phyloP scores from a whole-genome alignment of 1,140 invertebrate genomes.

The Mylabris phalerata region DNA sequence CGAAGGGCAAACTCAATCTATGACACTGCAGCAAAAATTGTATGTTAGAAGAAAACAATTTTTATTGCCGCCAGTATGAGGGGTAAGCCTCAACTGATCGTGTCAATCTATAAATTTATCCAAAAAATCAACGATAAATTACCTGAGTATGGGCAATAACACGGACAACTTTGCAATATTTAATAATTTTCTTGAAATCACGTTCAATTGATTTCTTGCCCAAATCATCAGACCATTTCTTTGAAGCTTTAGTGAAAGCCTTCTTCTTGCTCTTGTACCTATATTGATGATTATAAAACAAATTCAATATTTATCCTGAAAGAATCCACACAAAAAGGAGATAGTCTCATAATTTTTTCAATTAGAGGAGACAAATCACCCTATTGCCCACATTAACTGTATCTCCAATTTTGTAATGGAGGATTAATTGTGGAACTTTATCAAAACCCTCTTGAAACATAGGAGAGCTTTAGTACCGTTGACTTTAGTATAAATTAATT shows the following conservation, averaged over 20 bases:
- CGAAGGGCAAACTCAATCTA: conserved; percentile 50
- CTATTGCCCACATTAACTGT: too few species aligned
- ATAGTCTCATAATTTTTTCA: conserved; percentile 46
- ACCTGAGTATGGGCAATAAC: conserved; percentile 98
- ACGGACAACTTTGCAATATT: conserved; percentile 95
- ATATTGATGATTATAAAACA: conserved; percentile 15
- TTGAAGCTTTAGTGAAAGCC: conserved; percentile 97
- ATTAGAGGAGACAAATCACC: conserved; percentile 55
- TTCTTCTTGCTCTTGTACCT: conserved; percentile 99
- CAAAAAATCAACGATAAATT: conserved; percentile 28
- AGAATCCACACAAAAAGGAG: background rate
- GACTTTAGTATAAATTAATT: background rate
- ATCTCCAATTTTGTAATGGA: conserved; percentile 11
- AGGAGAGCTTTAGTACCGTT: conserved; percentile 50
- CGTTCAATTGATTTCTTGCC: conserved; percentile 96
- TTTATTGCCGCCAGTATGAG: conserved; percentile 38
- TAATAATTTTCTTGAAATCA: conserved; percentile 94
- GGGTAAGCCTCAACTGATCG: conserved; percentile 41
- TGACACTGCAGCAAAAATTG: conserved; percentile 48
- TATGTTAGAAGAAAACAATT: conserved; percentile 29
- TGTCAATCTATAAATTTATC: conserved; percentile 21
- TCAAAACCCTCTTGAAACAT: conserved; percentile 55
- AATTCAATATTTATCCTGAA: conserved; percentile 1
- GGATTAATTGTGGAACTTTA: conserved; percentile 27
- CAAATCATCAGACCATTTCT: conserved; percentile 97